Conservation (phyloP, 2,113 vertebrate species). For the Strigops habroptila region DNA sequence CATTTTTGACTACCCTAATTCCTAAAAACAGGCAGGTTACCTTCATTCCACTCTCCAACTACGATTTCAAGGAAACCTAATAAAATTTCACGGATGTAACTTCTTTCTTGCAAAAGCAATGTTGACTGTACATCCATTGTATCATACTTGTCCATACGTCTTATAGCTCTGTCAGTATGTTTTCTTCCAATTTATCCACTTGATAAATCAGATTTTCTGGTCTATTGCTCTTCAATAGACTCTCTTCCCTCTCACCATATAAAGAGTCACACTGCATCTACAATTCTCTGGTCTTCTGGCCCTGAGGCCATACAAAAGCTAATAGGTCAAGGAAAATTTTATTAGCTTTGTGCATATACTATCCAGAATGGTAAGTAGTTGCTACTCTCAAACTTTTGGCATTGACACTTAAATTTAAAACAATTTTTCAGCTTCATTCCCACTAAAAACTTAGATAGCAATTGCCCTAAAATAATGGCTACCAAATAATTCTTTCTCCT, state of each 20-base stretch:
- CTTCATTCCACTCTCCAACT: neutral
- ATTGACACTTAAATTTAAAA: neutral
- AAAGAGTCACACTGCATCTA: neutral
- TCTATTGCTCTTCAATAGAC: neutral
- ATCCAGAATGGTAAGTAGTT: neutral
- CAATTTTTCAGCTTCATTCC: neutral
- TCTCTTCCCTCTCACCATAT: neutral
- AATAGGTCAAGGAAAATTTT: neutral
- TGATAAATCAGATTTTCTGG: conserved; percentile 1
- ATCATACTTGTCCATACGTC: neutral
- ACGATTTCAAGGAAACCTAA: neutral
- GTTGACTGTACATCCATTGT: neutral
- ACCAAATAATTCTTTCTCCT: neutral
- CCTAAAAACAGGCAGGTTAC: neutral
- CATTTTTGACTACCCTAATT: neutral
- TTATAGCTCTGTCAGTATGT: neutral
- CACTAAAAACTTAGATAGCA: neutral
- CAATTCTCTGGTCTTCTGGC: neutral
- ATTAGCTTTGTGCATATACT: neutral
- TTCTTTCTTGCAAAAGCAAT: neutral
- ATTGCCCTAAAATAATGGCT: neutral
- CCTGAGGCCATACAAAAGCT: neutral
- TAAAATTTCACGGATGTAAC: neutral
- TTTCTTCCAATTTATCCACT: neutral
- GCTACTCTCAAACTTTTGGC: neutral